Evolutionary conservation across 2,113 vertebrate species (phyloP).

Genomic region (Tragelaphus buxtoni): DNA sequence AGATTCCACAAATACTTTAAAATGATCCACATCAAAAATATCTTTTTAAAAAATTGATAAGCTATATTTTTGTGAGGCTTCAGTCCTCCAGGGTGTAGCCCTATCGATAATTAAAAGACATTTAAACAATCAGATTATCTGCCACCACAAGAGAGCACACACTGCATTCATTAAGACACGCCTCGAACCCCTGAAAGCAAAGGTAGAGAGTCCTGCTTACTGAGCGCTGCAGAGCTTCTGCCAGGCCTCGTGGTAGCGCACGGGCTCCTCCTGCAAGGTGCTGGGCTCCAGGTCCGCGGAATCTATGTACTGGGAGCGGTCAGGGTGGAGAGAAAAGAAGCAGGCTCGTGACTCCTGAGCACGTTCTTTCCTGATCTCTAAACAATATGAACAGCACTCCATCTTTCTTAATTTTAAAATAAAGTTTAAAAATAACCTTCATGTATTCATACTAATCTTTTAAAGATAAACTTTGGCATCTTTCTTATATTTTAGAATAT

Average conservation of each 20-base stretch:
- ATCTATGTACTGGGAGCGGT: conserved; percentile 88
- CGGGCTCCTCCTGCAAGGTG: conserved; percentile 91
- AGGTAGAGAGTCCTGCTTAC: conserved; percentile 79
- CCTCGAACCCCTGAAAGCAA: not conserved
- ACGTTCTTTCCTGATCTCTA: not conserved
- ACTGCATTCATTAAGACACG: not conserved
- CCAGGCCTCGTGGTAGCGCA: conserved; percentile 96
- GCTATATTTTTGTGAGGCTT: not conserved
- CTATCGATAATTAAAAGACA: not conserved
- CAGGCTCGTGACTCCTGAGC: not conserved
- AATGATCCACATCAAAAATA: not conserved
- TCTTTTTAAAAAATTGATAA: not conserved
- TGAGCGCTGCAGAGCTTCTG: conserved; percentile 96
- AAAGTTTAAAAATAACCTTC: not conserved
- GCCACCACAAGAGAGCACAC: not conserved
- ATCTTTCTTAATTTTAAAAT: not conserved
- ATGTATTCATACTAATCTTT: not conserved
- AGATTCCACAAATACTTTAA: not conserved
- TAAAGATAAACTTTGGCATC: not conserved
- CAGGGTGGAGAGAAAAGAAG: not conserved
- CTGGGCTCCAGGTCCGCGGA: conserved; percentile 91
- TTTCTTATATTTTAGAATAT: not conserved
- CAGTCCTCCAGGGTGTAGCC: not conserved
- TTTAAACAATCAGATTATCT: not conserved
- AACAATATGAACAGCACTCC: not conserved